A percentile compares a stretch with the other conserved stretches of the same genome.
Conservation (phyloP, 2,113 vertebrate genomes). For the Percopsis transmontana region DNA sequence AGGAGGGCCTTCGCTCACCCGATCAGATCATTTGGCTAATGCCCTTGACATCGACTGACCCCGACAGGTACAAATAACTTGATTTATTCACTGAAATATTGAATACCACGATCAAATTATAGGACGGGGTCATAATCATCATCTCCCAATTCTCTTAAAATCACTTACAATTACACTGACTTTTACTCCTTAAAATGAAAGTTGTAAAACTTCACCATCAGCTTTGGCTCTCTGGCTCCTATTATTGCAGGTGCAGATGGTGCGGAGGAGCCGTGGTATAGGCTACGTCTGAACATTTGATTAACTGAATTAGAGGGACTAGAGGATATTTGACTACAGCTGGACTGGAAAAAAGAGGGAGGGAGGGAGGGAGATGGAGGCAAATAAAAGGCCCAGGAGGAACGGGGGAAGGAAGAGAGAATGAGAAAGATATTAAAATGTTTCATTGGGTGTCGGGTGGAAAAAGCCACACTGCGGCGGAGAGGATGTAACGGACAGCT, state of each 20-base stretch:
- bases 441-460: conserved; percentile 47
- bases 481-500: conserved; percentile 59
- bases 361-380: conserved; percentile 14
- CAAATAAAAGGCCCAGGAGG: not conserved
- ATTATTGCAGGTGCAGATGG: too few relatives aligned
- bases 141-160: too few relatives aligned
- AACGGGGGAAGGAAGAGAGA: conserved; percentile 10
- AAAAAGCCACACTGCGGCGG: conserved; percentile 67
- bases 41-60: not conserved
- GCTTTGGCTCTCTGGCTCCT: too few relatives aligned
- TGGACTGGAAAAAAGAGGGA: conserved; percentile 37
- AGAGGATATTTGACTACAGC: conserved; percentile 53
- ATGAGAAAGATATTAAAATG: conserved; percentile 37
- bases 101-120: too few relatives aligned
- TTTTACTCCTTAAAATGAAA: too few relatives aligned
- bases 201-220: too few relatives aligned
- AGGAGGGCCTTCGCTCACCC: not conserved
- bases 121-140: too few relatives aligned
- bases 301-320: conserved; percentile 75
- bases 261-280: conserved; percentile 54
- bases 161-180: too few relatives aligned
- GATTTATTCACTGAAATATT: not conserved
- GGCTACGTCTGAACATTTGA: conserved; percentile 67
- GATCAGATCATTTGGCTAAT: not conserved
- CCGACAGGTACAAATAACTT: not conserved